Base-by-base conservation (phyloP, 2,888 invertebrate species). In the Cataglyphis cursor region DNA sequence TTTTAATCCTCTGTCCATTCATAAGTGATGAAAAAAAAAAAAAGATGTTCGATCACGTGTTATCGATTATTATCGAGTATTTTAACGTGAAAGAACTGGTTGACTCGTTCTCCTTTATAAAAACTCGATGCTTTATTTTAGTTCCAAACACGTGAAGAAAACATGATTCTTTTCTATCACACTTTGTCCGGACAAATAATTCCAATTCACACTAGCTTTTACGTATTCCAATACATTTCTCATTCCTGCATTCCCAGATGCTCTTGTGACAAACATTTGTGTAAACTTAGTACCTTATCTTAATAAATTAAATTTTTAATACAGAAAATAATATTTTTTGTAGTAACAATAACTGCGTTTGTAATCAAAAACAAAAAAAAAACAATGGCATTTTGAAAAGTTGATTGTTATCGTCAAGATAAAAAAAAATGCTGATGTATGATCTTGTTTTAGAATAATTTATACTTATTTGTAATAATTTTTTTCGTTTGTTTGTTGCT, bases 61-160 rank as follows among this genome's bases (percentile, higher is more conserved):
- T 31, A 61, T 18, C 28, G 61, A 61, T 61, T 61, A 61, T 61
- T 28, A 28, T 18, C 28, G 21, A 21, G 57, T 21, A n/a, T 57
- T 51, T 57, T 57, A 57, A 21, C 8, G 48, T 8, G 8, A 51
- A 51, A 51, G 6, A 51, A 51, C n/a, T 10, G 31, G 35, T 10
- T 35, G 31, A 12, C n/a, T 15, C 15, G 21, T 10, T 5, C 38
- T 5, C 12, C 24, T 38, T 66, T 5, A 2, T 28, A 76, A 68
- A 76, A 76, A 68, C 28, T 44, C 28, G 24, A 68, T 24, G 28
- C 51, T 68, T 24, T 51, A 54, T 48, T 61, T 59, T 61, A 21
- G 72, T n/a, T 18, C n/a, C 65, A 65, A 51, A 44, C 65, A 57
- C 2, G 21, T 31, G 18, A 78, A 44, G 44, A 72, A 78, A 78